Evolutionary conservation across 64 coral and sea anemone genomes (phyloP).

Genomic region (Porites australiensis): DNA sequence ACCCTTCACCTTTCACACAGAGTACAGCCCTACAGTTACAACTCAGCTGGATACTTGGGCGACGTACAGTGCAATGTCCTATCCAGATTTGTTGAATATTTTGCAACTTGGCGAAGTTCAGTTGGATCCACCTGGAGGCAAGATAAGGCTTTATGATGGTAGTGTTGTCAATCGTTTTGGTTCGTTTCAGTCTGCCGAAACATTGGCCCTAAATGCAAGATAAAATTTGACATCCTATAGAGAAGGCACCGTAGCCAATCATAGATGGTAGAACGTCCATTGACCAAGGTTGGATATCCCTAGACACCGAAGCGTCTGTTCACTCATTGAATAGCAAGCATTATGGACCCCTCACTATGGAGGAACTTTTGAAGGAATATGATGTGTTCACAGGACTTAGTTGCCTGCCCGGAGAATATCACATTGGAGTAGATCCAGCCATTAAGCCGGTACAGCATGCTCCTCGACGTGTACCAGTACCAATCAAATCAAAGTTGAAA

Average conservation of each 20-base stretch:
- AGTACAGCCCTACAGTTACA: neutral
- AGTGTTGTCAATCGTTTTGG: neutral
- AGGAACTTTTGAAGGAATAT: too few relatives aligned
- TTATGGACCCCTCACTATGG: neutral
- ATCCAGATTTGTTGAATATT: neutral
- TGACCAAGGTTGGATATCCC: too few relatives aligned
- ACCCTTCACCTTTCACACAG: neutral
- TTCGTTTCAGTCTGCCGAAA: neutral
- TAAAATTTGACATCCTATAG: neutral
- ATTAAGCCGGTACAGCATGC: too few relatives aligned
- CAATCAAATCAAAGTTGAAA: too few relatives aligned
- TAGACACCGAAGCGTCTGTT: too few relatives aligned
- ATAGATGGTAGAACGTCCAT: neutral
- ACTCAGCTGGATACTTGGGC: conserved; percentile 17
- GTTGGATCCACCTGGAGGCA: conserved; percentile 11
- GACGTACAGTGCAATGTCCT: conserved; percentile 4
- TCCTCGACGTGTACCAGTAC: too few relatives aligned
- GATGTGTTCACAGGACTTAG: neutral
- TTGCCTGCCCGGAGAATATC: neutral
- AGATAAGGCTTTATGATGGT: conserved; percentile 18
- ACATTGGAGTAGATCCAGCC: too few relatives aligned
- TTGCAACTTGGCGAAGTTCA: neutral
- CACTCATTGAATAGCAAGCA: neutral
- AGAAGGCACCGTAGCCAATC: conserved; percentile 8
- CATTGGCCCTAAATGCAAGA: too few relatives aligned